Base-by-base conservation (phyloP, 2,888 invertebrate species). In the Drosophila paucipuncta region DNA sequence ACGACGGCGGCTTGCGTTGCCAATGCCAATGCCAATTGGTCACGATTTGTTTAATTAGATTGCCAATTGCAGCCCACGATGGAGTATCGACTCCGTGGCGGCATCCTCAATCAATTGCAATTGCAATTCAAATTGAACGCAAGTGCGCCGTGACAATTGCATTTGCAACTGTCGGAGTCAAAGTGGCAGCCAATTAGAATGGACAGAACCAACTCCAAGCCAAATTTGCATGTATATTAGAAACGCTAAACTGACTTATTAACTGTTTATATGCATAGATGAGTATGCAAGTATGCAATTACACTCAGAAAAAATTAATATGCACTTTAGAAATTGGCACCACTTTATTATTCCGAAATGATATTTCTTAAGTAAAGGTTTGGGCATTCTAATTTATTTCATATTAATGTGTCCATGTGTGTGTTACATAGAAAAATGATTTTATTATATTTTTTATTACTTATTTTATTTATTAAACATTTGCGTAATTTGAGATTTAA, bases 31-130 rank as follows among this genome's bases (percentile, higher is more conserved):
- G 65, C 41, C 75, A 64, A 85, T 86, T 81, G 50, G 72, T 63
- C 67, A 73, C 47, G 77, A 37, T 33, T 30, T 41, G 10, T 43
- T 65, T 55, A 67, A 64, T 72, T 70, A 22, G 68, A 67, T 61
- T 61, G 57, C 28, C 53, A 28, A 39, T 16, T 49, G 33, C 9
- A 25, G n/a, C 30, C 22, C 41, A 53, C 52, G 18, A 53, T 52
- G 28, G 18, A 28, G 47, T 39, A 30, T n/a, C 18, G 61, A n/a
- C 22, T 47, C 9, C 41, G n/a, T 52, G 66, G 68, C 76, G 68
- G 75, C 61, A 57, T 68, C 58, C 31, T 78, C 68, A 78, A 80
- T 80, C 77, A 68, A 84, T 77, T 82, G 37, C 57, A 43, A 69
- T 39, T 68, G 72, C 77, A 68, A 67, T 72, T 76, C 33, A 54